Evolutionary conservation across 2,113 vertebrate genomes (phyloP).

Genomic region (Semnornis frantzii): DNA sequence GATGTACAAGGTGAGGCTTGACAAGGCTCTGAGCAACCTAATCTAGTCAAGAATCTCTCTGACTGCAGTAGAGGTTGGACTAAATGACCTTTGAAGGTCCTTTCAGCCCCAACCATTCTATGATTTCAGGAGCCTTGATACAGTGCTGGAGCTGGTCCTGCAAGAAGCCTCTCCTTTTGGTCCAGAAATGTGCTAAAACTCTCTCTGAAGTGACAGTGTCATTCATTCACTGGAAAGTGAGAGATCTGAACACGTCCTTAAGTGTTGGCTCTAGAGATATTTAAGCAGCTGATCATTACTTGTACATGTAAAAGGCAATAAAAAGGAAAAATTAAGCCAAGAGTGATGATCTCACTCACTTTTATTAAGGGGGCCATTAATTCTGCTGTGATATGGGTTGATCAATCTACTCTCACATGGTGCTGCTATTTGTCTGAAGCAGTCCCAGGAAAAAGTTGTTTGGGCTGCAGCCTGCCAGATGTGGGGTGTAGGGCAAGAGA

Average conservation of each 20-base stretch:
- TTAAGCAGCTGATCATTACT: conserved; percentile 58
- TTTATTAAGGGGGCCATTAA: conserved; percentile 49
- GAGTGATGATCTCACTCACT: conserved; percentile 52
- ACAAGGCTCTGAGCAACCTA: no score
- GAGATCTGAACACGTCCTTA: not conserved
- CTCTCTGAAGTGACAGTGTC: not conserved
- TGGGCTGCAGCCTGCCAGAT: not conserved
- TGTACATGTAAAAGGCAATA: conserved; percentile 37
- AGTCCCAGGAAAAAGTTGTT: not conserved
- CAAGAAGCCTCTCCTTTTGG: not conserved
- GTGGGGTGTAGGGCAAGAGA: not conserved
- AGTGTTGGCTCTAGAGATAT: conserved; percentile 24
- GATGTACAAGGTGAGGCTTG: no score
- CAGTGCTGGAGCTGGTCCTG: not conserved
- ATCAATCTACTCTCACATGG: not conserved
- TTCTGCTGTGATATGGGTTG: not conserved
- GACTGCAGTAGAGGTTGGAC: no score
- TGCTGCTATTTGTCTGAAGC: not conserved
- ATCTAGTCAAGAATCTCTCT: no score
- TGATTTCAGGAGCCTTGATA: not conserved
- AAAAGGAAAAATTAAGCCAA: conserved; percentile 46
- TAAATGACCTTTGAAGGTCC: no score
- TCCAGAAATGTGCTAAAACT: not conserved
- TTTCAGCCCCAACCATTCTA: no score
- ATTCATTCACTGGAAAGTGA: conserved; percentile 16